Percentiles rank a stretch among this genome's conserved stretches.
These are phyloP conservation scores for Poecilus cupreus DNA, from an alignment of 2,888 invertebrate genomes.

Conservation along the genomic window DNA sequence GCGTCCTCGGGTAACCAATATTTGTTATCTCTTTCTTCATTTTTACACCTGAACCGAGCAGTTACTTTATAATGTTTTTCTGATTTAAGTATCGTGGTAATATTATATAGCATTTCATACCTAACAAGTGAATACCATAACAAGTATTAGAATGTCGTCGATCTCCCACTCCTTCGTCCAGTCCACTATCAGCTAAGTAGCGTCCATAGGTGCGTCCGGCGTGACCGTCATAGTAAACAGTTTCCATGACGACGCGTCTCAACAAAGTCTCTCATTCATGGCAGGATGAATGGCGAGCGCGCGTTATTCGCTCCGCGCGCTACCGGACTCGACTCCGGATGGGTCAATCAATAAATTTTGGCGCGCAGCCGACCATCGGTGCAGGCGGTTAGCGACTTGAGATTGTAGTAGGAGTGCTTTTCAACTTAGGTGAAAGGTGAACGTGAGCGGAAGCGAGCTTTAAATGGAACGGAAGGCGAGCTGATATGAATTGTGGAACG, in stretches of 20 bases:
- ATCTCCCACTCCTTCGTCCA: too few species aligned
- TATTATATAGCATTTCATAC: too few species aligned
- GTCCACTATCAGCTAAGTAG: not conserved
- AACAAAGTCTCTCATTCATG: constrained; percentile 47
- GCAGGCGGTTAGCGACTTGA: not conserved
- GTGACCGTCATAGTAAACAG: constrained; percentile 34
- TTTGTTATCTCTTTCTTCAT: too few species aligned
- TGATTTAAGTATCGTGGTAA: too few species aligned
- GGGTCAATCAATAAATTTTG: constrained; percentile 31
- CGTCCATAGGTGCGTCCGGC: too few species aligned
- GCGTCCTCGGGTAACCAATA: too few species aligned
- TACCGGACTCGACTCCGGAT: constrained; percentile 16
- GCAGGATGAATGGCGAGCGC: constrained; percentile 42
- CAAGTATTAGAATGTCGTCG: too few species aligned
- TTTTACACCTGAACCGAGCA: too few species aligned
- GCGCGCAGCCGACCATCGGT: not conserved
- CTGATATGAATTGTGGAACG: too few species aligned
- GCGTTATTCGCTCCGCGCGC: not conserved
- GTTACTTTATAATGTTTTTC: too few species aligned
- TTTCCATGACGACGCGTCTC: constrained; percentile 37
- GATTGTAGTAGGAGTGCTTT: not conserved
- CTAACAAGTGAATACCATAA: too few species aligned
- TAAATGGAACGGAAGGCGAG: too few species aligned
- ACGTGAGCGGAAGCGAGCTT: not conserved
- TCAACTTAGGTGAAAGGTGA: not conserved